phyloP scores from a whole-genome alignment of 2,797 vertebrate species.

The Notoglanidium macrostoma region DNA sequence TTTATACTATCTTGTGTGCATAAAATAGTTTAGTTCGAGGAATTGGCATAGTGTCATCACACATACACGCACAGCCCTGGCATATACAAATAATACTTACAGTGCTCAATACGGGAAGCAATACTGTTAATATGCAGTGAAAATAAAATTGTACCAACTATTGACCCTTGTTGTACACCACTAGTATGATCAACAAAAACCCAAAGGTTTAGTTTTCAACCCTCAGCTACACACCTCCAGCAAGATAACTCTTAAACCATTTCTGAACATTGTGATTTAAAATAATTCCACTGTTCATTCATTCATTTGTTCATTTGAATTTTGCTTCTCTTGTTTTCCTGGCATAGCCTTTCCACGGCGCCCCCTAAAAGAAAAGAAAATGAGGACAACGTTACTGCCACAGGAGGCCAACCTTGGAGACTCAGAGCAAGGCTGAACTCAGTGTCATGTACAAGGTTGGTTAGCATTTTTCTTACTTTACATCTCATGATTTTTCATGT shows the following conservation, averaged over 20 bases:
- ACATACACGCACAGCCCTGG: neutral
- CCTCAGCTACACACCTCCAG: neutral
- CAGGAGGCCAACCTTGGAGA: slow-evolving; percentile 33
- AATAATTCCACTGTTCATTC: too few species aligned
- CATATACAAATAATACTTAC: neutral
- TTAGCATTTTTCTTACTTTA: neutral
- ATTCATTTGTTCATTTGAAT: neutral
- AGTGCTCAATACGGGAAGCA: neutral
- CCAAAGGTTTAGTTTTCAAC: neutral
- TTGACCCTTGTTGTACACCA: neutral
- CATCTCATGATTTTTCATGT: neutral
- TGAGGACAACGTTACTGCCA: slow-evolving; percentile 28
- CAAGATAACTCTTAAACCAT: neutral
- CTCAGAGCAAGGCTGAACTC: slow-evolving; percentile 47
- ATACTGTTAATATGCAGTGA: too few species aligned
- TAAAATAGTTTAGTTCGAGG: neutral
- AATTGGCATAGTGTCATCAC: neutral
- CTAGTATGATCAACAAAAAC: neutral
- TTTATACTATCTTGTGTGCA: neutral
- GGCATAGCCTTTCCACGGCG: slow-evolving; percentile 21
- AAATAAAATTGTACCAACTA: too few species aligned
- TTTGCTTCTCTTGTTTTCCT: slow-evolving; percentile 16
- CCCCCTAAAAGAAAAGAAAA: slow-evolving; percentile 49
- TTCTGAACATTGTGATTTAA: neutral
- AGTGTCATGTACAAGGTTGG: neutral